phyloP scores from a whole-genome alignment of 2,797 vertebrate genomes.

The Fundulus diaphanus region DNA sequence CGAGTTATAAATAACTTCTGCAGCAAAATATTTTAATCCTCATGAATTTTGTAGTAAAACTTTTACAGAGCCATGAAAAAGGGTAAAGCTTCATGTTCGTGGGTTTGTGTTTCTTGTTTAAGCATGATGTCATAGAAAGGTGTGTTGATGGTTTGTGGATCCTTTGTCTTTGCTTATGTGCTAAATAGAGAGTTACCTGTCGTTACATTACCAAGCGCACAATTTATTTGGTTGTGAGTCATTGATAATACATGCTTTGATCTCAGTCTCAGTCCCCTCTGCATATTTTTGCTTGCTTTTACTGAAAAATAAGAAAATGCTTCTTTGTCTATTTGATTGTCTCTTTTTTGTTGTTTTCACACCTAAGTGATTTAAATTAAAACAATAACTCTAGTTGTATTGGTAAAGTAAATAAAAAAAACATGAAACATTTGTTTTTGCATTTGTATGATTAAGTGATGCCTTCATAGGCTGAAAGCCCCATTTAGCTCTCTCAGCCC shows the following conservation, averaged over 20 bases:
- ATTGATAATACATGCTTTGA: constrained; percentile 57
- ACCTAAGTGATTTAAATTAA: too few relatives aligned
- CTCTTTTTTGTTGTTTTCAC: too few relatives aligned
- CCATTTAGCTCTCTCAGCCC: too few relatives aligned
- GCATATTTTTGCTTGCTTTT: too few relatives aligned
- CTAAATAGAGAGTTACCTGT: constrained; percentile 34
- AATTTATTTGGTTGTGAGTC: constrained; percentile 26
- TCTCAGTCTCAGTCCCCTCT: too few relatives aligned
- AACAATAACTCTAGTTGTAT: too few relatives aligned
- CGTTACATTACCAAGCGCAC: constrained; percentile 45
- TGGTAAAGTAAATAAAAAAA: too few relatives aligned
- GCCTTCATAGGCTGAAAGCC: too few relatives aligned
- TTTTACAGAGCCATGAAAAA: constrained; percentile 11
- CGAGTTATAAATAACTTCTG: constrained; percentile 17
- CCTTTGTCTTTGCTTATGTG: neutral
- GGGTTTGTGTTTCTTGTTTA: neutral
- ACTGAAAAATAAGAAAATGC: neutral
- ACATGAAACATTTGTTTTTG: too few relatives aligned
- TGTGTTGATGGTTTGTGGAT: constrained; percentile 27
- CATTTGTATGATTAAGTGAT: too few relatives aligned
- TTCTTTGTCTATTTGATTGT: neutral
- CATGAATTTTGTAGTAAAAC: constrained; percentile 10
- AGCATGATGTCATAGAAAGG: constrained; percentile 4
- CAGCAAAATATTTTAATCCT: constrained; percentile 13
- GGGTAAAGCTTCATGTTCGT: neutral